Conservation (phyloP, 2,888 invertebrate genomes). For the Leptinotarsa tumamoca region DNA sequence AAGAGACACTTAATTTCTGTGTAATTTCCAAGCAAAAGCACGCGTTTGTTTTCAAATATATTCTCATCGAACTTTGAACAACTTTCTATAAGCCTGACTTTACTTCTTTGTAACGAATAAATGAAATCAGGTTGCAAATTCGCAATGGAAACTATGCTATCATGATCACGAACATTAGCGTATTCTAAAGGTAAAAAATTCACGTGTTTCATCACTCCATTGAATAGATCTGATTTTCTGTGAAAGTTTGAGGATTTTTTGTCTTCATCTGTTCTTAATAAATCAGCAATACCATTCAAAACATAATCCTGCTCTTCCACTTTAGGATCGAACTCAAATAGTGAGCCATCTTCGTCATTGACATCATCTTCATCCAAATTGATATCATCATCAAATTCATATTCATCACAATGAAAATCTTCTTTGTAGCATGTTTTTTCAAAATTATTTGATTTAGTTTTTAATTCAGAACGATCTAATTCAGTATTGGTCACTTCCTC, state of each 20-base stretch:
- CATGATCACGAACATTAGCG: conserved; percentile 9
- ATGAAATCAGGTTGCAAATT: background rate
- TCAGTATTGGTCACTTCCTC: no score
- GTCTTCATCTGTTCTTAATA: background rate
- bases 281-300: conserved; percentile 1
- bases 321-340: background rate
- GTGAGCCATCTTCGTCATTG: background rate
- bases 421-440: no score
- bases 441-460: no score
- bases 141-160: background rate
- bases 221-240: background rate
- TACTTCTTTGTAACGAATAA: background rate
- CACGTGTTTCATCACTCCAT: background rate
- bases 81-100: conserved; percentile 10
- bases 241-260: background rate
- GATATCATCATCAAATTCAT: background rate
- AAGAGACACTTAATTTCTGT: background rate
- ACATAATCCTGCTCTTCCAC: conserved; percentile 2
- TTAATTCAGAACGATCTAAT: no score
- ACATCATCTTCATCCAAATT: background rate
- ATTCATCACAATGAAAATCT: background rate
- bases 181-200: background rate
- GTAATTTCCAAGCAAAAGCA: background rate
- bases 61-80: conserved; percentile 6
- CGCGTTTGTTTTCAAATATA: conserved; percentile 12